Evolutionary conservation across 2,113 vertebrate species (phyloP), one percentile per base, ranked within the genome.

Genomic region (Oryzias melastigma): DNA sequence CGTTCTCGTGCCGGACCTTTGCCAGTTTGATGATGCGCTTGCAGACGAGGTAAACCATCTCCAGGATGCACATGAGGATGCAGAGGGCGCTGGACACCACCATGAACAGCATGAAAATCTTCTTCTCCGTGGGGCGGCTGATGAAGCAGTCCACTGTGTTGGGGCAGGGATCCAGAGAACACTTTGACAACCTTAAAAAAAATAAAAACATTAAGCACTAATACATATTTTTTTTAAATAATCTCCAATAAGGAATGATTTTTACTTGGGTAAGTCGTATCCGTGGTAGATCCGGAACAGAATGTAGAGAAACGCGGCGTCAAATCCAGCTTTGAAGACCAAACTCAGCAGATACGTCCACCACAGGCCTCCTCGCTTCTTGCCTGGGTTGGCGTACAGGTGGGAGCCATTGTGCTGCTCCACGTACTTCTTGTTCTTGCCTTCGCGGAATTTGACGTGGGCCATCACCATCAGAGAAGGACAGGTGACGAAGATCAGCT

Each of bases 101-200:
- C 95, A 97, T 99, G 81, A 98, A 98, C 24, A 96, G 2, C n/a
- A 94, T 98, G 88, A 99, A 98, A 89, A 96, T 95, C 76, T 90
- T 97, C 78, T 99, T 99, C 84, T 99, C 97, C 0, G 95, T 95
- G 1, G 96, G 94, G 18, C 91, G 94, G 19, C 96, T 90, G 71
- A 98, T 96, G 90, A 93, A 99, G 86, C 97, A 92, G 58, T 92
- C 91, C 1, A 92, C 91, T 0, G 84, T 90, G 70, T 92, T 92
- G 51, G 91, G 91, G 77, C 97, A 99, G 0, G 97, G 96, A 0
- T 16, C 47, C 42, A 90, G 68, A 0, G 90, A 75, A 1, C 97
- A 99, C 84, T 94, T 96, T 62, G 94, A 93, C 55, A 96, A 0
- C 0, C 75, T 89, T 2, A 22, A 20, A 68, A 29, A 5, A 41